Percentiles rank a stretch among this genome's conserved stretches.
Evolutionary conservation across 2,797 vertebrate genomes (phyloP).

Genomic region (Pogonophryne albipinna): DNA sequence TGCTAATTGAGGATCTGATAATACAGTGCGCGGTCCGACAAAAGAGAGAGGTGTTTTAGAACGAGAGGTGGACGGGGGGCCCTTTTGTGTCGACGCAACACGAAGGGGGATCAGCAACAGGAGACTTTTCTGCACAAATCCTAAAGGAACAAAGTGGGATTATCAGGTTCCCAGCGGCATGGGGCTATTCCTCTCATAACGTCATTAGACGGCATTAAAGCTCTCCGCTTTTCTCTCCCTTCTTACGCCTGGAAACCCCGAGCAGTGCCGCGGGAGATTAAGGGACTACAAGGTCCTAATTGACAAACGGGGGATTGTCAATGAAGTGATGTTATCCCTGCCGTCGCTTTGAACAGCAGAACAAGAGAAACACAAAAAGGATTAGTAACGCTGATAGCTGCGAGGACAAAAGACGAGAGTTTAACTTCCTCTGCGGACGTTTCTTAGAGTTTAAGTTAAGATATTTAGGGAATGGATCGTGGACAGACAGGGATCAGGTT

Average conservation of each 20-base stretch:
- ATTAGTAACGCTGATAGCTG: slow-evolving; percentile 76
- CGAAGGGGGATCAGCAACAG: slow-evolving; percentile 68
- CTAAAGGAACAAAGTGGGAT: slow-evolving; percentile 83
- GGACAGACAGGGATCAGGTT: neutral
- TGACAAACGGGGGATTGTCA: slow-evolving; percentile 70
- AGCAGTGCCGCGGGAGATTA: slow-evolving; percentile 74
- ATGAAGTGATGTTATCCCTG: slow-evolving; percentile 76
- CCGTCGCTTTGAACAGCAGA: slow-evolving; percentile 66
- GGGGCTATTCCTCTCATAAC: slow-evolving; percentile 84
- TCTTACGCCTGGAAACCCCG: slow-evolving; percentile 63
- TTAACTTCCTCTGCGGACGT: slow-evolving; percentile 60
- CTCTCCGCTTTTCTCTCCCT: slow-evolving; percentile 70
- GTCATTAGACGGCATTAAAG: slow-evolving; percentile 85
- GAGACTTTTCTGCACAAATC: slow-evolving; percentile 71
- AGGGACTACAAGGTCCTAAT: slow-evolving; percentile 73
- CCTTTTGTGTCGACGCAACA: slow-evolving; percentile 78
- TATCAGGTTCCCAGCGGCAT: slow-evolving; percentile 88
- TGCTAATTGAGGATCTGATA: slow-evolving; percentile 82
- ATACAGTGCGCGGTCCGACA: slow-evolving; percentile 62
- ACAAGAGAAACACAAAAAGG: slow-evolving; percentile 71
- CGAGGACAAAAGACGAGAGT: slow-evolving; percentile 31
- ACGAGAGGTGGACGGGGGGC: slow-evolving; percentile 69
- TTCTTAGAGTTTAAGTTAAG: slow-evolving; percentile 18
- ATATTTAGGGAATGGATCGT: slow-evolving; percentile 26
- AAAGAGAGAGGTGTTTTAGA: slow-evolving; percentile 80